Conservation (phyloP, 2,113 vertebrate genomes). For the Blennius ocellaris region DNA sequence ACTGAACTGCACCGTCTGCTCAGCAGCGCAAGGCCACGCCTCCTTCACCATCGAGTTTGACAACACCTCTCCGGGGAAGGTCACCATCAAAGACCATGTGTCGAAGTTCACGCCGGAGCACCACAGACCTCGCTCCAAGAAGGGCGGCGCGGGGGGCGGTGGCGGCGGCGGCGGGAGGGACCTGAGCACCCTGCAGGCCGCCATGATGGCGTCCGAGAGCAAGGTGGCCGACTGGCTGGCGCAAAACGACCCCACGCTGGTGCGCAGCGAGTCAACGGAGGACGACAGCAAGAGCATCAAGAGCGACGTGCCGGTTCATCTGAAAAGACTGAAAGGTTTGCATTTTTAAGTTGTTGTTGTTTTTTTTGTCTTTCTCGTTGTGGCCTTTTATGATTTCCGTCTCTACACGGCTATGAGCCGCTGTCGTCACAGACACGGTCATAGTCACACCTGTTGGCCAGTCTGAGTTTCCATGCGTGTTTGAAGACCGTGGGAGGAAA, state of each 20-base stretch:
- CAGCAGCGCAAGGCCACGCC: conserved; percentile 91
- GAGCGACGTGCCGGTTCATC: conserved; percentile 95
- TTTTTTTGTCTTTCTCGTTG: not conserved
- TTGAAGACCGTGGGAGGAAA: too few relatives aligned
- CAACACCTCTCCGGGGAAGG: conserved; percentile 94
- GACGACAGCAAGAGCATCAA: conserved; percentile 99
- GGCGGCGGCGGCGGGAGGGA: conserved; percentile 83
- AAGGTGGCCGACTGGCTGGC: conserved; percentile 99
- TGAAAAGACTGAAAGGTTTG: conserved; percentile 97
- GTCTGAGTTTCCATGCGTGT: too few relatives aligned
- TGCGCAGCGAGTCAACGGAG: conserved; percentile 92
- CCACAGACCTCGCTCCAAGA: conserved; percentile 91
- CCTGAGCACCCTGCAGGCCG: conserved; percentile 92
- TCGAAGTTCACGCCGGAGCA: conserved; percentile 91
- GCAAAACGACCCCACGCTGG: conserved; percentile 94
- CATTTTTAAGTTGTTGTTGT: too few relatives aligned
- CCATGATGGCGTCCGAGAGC: conserved; percentile 96
- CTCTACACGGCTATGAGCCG: not conserved
- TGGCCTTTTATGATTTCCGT: not conserved
- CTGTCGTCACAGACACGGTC: too few relatives aligned
- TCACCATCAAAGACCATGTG: conserved; percentile 98
- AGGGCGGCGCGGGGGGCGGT: conserved; percentile 72
- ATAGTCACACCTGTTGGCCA: too few relatives aligned
- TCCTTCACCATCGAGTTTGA: conserved; percentile 99
- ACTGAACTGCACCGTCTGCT: conserved; percentile 30